These are phyloP conservation scores for Megalurothrips usitatus DNA, from an alignment of 2,888 invertebrate species.

Conservation along the genomic window DNA sequence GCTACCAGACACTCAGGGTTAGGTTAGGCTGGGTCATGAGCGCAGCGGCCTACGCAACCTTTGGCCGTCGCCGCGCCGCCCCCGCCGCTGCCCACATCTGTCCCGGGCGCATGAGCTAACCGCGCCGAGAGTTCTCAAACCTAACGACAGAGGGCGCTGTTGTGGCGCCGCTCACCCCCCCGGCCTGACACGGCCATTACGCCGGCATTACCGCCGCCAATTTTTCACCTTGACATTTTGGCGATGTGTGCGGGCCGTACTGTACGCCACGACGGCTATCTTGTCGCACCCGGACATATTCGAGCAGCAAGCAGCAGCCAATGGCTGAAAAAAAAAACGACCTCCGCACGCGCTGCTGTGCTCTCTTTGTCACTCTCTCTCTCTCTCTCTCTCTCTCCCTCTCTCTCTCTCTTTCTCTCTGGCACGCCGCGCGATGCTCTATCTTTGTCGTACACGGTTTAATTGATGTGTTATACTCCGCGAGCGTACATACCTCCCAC, in stretches of 20 bases:
- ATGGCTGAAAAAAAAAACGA: neutral
- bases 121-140: too few species aligned
- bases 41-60: too few species aligned
- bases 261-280: neutral
- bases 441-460: neutral
- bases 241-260: neutral
- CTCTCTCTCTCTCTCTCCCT: neutral
- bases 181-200: neutral
- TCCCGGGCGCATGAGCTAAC: too few species aligned
- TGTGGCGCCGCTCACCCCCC: neutral
- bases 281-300: too few species aligned
- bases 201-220: neutral
- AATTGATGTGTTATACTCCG: too few species aligned
- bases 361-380: neutral
- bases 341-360: neutral
- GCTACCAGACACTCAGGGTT: too few species aligned
- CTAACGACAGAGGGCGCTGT: neutral
- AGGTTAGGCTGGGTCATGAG: too few species aligned
- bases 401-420: neutral
- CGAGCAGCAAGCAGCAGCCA: too few species aligned
- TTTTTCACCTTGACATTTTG: conserved; percentile 20
- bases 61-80: too few species aligned
- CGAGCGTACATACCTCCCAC: too few species aligned
- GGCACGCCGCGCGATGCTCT: neutral
- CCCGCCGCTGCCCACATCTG: too few species aligned